Conservation (phyloP, 2,888 invertebrate genomes). For the Fragum whitleyi region DNA sequence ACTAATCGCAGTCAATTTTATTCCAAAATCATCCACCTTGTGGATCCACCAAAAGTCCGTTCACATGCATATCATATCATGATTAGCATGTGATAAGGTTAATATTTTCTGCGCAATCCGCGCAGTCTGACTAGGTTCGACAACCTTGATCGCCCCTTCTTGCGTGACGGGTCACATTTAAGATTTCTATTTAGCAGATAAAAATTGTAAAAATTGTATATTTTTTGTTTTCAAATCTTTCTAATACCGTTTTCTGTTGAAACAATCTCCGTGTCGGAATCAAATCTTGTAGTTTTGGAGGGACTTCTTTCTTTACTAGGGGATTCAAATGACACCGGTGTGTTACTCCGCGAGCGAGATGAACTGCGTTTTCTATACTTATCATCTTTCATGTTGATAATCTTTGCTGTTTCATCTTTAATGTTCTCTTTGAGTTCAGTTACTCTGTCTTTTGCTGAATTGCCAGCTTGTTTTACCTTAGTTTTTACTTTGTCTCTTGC, state of each 20-base stretch:
- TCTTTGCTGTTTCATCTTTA: conserved; percentile 50
- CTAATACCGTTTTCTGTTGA: neutral
- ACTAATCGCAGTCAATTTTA: no score
- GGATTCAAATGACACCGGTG: conserved; percentile 15
- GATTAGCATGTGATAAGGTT: no score
- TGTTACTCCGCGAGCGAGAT: conserved; percentile 26
- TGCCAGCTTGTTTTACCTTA: conserved; percentile 62
- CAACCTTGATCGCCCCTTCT: no score
- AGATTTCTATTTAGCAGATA: no score
- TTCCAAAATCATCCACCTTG: no score
- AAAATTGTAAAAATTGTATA: no score
- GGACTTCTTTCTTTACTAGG: conserved; percentile 15
- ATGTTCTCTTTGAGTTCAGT: conserved; percentile 61
- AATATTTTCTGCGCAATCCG: no score
- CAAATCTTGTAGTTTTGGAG: neutral
- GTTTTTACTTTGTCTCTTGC: conserved; percentile 61
- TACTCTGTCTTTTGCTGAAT: conserved; percentile 58
- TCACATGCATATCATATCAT: no score
- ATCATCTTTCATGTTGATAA: conserved; percentile 48
- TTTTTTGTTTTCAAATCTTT: neutral
- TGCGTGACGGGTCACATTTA: no score
- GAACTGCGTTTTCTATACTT: conserved; percentile 23
- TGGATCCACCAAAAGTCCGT: no score
- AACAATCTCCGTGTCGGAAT: neutral
- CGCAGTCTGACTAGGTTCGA: no score